Base-by-base conservation (phyloP, 2,113 vertebrate species). In the Parus major region DNA sequence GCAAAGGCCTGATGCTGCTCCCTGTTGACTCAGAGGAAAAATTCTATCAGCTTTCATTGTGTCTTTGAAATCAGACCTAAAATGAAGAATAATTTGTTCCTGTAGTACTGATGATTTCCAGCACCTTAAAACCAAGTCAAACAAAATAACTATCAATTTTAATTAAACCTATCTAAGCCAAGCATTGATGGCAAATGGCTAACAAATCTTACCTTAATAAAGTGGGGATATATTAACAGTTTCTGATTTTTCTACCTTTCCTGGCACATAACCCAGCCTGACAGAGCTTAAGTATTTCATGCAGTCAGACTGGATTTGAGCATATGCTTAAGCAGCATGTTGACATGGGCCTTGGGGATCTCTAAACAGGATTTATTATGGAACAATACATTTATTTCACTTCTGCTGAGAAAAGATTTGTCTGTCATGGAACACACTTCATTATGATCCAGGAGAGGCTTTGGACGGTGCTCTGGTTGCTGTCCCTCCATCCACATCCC, bases 331-430 rank as follows among this genome's bases (percentile, higher is more conserved):
- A 90, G 53, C 18, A 46, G 46, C 9, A 4, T 31, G 66, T 66
- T 87, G 64, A 91, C 31, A 50, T 1, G 2, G 78, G 59, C 84
- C 81, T 70, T 82, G 50, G 84, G 87, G 86, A 91, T 39, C 22
- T 33, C 84, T 95, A 94, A 91, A 93, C 12, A 72, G 82, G 57
- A 89, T 92, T 94, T 91, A 82, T 75, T 87, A 73, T 25, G 49
- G 65, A 82, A 76, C 41, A 76, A 55, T 19, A 24, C 7, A 49
- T 64, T 91, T 65, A 91, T 72, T 85, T 85, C 69, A 24, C 46
- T 82, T 72, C 53, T 82, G 65, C 53, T 82, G 53, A 87, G 81
- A 57, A 44, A 89, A 29, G 44, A 91, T 75, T 71, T 60, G 44
- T 57, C 50, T 84, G 50, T 44, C 1, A 0, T 27, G n/a, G 39